phyloP scores from a whole-genome alignment of 2,797 vertebrate species.

The Bufotes viridis region DNA sequence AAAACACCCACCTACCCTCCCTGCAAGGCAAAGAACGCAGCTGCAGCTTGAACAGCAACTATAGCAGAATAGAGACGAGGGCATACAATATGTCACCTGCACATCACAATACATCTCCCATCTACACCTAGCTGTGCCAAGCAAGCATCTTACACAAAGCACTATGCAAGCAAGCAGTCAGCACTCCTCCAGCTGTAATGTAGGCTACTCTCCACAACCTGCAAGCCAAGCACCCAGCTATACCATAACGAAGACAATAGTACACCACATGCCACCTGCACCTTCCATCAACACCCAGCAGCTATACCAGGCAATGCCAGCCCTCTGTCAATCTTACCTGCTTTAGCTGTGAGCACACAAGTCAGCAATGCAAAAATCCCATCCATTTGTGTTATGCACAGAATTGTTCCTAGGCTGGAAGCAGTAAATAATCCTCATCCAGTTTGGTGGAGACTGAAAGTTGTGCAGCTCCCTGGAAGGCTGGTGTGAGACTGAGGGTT shows the following conservation, averaged over 20 bases:
- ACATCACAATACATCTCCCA: neutral
- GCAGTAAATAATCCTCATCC: constrained; percentile 47
- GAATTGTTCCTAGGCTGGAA: constrained; percentile 16
- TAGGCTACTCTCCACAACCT: neutral
- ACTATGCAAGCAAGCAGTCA: neutral
- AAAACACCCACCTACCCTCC: neutral
- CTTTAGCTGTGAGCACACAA: constrained; percentile 70
- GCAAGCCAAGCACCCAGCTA: neutral
- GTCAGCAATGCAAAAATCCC: constrained; percentile 71
- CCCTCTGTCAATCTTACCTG: constrained; percentile 69
- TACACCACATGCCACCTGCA: neutral
- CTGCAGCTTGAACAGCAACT: neutral
- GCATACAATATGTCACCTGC: neutral
- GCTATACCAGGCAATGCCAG: neutral
- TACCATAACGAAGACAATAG: neutral
- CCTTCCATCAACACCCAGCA: neutral
- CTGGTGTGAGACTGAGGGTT: constrained; percentile 19
- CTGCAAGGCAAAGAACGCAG: neutral
- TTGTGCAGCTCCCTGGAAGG: constrained; percentile 39
- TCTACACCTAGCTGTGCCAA: neutral
- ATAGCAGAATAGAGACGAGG: neutral
- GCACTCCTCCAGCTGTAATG: neutral
- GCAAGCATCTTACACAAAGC: neutral
- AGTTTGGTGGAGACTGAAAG: constrained; percentile 48
- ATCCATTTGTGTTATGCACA: constrained; percentile 65